Evolutionary conservation across 2,888 invertebrate species (phyloP).

Genomic region (Furcula furcula): DNA sequence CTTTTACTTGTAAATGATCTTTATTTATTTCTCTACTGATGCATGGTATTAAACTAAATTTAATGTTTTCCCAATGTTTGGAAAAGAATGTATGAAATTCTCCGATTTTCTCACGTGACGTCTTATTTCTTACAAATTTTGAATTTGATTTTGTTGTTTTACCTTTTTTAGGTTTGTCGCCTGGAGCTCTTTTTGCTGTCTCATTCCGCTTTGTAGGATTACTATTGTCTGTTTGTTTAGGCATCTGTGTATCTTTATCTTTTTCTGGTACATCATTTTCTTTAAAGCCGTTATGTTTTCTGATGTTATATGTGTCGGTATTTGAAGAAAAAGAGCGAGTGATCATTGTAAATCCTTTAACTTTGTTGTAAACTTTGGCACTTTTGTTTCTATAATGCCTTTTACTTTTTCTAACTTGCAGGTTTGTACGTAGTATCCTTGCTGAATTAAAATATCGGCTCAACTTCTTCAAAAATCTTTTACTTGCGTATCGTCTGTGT

Average conservation of each 20-base stretch:
- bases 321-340: constrained; percentile 6
- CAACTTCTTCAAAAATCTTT: too few relatives aligned
- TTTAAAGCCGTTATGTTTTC: constrained; percentile 8
- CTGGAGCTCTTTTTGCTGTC: not conserved
- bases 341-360: constrained; percentile 7
- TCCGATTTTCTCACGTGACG: constrained; percentile 7
- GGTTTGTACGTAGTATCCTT: constrained; percentile 7
- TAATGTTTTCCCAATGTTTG: constrained; percentile 31
- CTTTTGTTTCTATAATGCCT: constrained; percentile 1
- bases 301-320: not conserved
- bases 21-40: constrained; percentile 9
- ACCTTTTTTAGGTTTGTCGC: constrained; percentile 7
- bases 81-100: constrained; percentile 17
- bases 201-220: constrained; percentile 9
- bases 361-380: constrained; percentile 4
- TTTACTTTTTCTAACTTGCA: constrained; percentile 1
- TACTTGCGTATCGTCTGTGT: not conserved
- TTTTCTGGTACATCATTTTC: too few relatives aligned
- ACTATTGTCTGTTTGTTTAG: constrained; percentile 8
- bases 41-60: constrained; percentile 15
- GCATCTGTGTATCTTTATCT: constrained; percentile 4
- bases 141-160: constrained; percentile 8
- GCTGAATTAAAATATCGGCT: not conserved
- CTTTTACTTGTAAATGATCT: constrained; percentile 11
- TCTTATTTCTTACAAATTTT: constrained; percentile 10